Percentiles rank a stretch among this genome's conserved stretches.
Evolutionary conservation across 2,888 invertebrate genomes (phyloP).

Genomic region (Vannuccia rotundouncinata): DNA sequence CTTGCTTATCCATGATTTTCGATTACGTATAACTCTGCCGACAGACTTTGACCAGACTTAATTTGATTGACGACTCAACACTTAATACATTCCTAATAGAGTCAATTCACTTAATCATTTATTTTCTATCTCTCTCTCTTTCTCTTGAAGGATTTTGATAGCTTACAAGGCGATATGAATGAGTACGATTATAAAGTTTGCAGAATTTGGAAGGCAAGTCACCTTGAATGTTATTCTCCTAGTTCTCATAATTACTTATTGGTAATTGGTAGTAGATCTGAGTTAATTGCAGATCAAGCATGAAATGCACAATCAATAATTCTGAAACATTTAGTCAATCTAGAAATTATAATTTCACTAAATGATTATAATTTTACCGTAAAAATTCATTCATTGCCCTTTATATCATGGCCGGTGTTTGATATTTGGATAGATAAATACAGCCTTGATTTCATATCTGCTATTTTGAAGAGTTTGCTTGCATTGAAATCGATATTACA

Average conservation of each 20-base stretch:
- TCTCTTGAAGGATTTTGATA: neutral
- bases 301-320: neutral
- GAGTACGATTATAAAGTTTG: conserved; percentile 21
- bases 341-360: no score
- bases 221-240: neutral
- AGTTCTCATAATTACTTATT: no score
- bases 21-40: neutral
- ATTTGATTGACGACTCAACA: neutral
- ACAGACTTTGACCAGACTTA: conserved; percentile 1
- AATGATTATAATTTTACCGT: no score
- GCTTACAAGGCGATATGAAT: conserved; percentile 19
- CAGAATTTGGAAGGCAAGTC: conserved; percentile 19
- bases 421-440: no score
- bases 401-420: no score
- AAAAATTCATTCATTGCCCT: no score
- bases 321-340: no score
- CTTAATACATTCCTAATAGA: neutral
- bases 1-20: neutral
- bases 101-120: neutral
- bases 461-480: no score
- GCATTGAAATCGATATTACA: no score
- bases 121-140: neutral
- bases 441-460: no score
- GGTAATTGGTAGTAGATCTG: neutral
- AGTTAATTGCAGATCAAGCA: neutral